Evolutionary conservation across 2,113 vertebrate species (phyloP).

Genomic region (Corythaeola cristata): DNA sequence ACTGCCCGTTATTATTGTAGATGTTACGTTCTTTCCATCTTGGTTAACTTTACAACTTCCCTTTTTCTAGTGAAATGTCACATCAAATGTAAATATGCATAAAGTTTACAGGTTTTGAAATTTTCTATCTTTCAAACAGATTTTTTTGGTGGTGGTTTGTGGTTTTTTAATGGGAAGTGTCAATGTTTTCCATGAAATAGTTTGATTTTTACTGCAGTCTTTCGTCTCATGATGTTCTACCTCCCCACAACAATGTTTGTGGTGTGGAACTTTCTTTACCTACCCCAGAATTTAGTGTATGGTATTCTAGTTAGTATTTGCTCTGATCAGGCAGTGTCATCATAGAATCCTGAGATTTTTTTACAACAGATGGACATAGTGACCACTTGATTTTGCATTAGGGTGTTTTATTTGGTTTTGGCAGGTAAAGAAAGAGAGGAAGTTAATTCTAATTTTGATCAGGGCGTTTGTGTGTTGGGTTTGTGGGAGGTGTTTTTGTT

Average conservation of each 20-base stretch:
- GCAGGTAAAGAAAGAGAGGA: not conserved
- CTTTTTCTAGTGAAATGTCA: not conserved
- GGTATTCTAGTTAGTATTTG: not conserved
- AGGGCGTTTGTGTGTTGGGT: not conserved
- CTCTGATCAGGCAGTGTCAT: not conserved
- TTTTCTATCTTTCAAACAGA: not conserved
- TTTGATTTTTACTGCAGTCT: not conserved
- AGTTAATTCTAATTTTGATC: not conserved
- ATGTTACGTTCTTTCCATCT: not conserved
- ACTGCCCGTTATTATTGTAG: not conserved
- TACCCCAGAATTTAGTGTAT: not conserved
- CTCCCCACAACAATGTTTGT: not conserved
- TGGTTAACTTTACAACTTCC: not conserved
- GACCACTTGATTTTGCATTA: not conserved
- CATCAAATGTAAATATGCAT: not conserved
- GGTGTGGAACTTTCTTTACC: not conserved
- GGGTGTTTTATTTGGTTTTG: not conserved
- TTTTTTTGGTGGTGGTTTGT: fast-evolving
- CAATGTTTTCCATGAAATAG: not conserved
- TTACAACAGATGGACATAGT: not conserved
- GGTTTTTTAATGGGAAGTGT: not conserved
- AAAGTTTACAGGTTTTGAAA: not conserved
- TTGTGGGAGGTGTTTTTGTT: not conserved
- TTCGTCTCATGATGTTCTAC: not conserved
- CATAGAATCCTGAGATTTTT: not conserved